Evolutionary conservation across 2,888 invertebrate genomes (phyloP), one percentile per base, ranked within the genome.

Genomic region (Lobophora halterata): DNA sequence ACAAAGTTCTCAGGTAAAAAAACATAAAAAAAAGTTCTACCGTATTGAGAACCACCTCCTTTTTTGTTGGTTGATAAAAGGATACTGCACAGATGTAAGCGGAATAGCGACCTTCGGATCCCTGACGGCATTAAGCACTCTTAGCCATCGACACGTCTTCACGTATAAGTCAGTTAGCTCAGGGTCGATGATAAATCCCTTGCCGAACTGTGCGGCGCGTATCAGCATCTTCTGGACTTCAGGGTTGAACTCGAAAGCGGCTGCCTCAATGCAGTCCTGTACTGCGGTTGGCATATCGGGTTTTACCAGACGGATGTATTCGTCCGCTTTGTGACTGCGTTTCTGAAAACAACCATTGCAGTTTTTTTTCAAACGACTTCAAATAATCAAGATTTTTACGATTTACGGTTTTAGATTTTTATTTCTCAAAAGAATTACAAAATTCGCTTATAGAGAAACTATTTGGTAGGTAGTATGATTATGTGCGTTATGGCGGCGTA

Each of bases 131-230:
- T 98, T 98, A 12, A 98, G 78, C n/a, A 98, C 96, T 32, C 98
- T 82, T 46, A 98, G 79, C 73, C 93, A 92, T 42, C 96, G 89
- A 61, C 97, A 95, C 81, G 96, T 97, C 64, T 91, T 90, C 21
- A 97, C 95, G 67, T 97, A 98, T 46, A 92, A 89, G 51, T 94
- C 92, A 0, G 86, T 86, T 0, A 95, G 90, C 67, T 91, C 90
- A 23, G 92, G 90, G 41, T 91, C 93, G 13, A 91, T 89, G 30
- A 97, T 90, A 70, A 98, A 98, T 31, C 96, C 95, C 82, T 97
- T 98, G 3, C 98, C 98, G 85, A 97, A 98, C 68, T 97, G 95
- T 0, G 98, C 97, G 5, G 98, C 96, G 65, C 94, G 90, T 41
- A 98, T 92, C 6, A 98, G 86, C 86, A 94, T 92, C 77, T 97